Base-by-base conservation (phyloP, 2,113 vertebrate species). In the Tricholaema leucomelas region DNA sequence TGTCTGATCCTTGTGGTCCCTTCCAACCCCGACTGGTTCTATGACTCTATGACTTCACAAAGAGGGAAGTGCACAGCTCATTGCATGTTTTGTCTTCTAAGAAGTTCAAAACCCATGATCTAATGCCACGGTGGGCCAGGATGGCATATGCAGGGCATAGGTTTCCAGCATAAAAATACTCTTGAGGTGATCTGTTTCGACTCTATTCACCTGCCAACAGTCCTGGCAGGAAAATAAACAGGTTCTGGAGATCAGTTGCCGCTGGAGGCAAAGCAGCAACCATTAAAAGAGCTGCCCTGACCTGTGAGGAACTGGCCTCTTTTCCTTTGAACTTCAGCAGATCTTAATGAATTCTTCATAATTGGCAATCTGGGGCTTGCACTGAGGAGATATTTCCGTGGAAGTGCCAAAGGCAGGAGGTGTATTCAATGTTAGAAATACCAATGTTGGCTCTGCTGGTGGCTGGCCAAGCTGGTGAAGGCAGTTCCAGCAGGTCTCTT, bases 261-360 rank as follows among this genome's bases (percentile, higher is more conserved):
- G 93, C 95, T 94, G 93, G 79, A 96, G 95, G 95, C 95, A 74
- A 95, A 93, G 94, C 64, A 92, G 87, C 71, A 96, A 52, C 90
- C 90, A 87, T 77, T n/a, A 82, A 36, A 85, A 92, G 91, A 93
- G 87, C 88, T 95, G 95, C 91, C 94, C 94, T 91, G 93, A 94
- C 95, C 94, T 95, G 95, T 0, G 79, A 92, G 82, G 87, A 93
- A 83, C 75, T 74, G 93, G 85, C 55, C 85, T 44, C 63, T 74
- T 85, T 85, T n/a, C 59, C 94, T 96, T 95, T 96, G 93, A 95
- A 95, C 90, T 95, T 77, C 82, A 91, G 79, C 87, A 87, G 56
- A 83, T 85, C 76, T 95, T 95, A 93, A 96, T 85, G 91, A 96
- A 95, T 54, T 87, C 87, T 90, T 91, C 48, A 7, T 80, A 96